Conservation (phyloP, 2,797 vertebrate genomes). For the Anguilla obscura region DNA sequence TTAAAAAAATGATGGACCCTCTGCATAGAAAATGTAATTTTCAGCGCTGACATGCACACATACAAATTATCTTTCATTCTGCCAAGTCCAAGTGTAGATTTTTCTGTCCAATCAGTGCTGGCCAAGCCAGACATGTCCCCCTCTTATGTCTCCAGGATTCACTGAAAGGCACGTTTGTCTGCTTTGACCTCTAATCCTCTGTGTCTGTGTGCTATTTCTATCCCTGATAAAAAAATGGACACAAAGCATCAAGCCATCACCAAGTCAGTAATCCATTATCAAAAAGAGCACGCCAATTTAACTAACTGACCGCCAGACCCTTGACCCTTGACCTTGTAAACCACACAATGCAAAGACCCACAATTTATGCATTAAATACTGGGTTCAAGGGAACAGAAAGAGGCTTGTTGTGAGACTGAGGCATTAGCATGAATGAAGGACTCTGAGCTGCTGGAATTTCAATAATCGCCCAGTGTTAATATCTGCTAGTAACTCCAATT, state of each 20-base stretch:
- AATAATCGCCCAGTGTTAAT: slow-evolving; percentile 7
- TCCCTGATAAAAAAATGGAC: slow-evolving; percentile 46
- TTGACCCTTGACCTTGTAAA: slow-evolving; percentile 39
- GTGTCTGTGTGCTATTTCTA: slow-evolving; percentile 37
- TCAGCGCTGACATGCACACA: slow-evolving; percentile 38
- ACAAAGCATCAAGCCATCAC: slow-evolving; percentile 47
- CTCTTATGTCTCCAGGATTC: slow-evolving; percentile 47
- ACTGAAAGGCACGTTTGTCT: slow-evolving; percentile 38
- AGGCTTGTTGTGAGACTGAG: slow-evolving; percentile 19
- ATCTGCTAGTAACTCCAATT: not conserved
- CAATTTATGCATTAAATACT: slow-evolving; percentile 40
- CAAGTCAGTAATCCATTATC: slow-evolving; percentile 49
- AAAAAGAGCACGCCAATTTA: slow-evolving; percentile 48
- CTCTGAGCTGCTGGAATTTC: not conserved
- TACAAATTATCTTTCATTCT: slow-evolving; percentile 44
- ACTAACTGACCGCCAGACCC: slow-evolving; percentile 49
- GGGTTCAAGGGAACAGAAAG: slow-evolving; percentile 23
- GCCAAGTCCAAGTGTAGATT: slow-evolving; percentile 39
- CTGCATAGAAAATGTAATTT: slow-evolving; percentile 37
- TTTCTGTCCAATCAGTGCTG: slow-evolving; percentile 36
- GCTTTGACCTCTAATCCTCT: slow-evolving; percentile 35
- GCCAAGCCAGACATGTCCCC: slow-evolving; percentile 47
- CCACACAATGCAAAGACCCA: slow-evolving; percentile 27
- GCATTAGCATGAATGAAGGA: slow-evolving; percentile 22
- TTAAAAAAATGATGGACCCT: slow-evolving; percentile 41